Conservation (phyloP, 2,797 vertebrate genomes). For the Scolopax rusticola region DNA sequence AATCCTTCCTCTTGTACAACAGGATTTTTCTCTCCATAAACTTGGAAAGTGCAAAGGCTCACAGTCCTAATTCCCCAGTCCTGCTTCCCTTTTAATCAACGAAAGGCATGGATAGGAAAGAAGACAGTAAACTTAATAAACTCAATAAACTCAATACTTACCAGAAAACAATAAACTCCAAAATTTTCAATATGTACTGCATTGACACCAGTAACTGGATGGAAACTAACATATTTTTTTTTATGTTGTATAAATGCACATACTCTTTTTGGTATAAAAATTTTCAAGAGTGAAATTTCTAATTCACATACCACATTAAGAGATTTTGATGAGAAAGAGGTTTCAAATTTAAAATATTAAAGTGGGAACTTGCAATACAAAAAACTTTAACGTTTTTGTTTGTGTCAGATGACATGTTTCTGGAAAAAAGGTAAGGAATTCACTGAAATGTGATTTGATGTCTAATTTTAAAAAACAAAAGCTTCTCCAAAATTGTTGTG, state of each 20-base stretch:
- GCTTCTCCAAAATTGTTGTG: neutral
- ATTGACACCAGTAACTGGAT: neutral
- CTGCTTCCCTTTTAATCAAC: neutral
- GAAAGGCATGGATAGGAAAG: neutral
- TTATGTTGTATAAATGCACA: neutral
- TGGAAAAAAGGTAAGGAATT: neutral
- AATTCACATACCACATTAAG: neutral
- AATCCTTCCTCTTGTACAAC: neutral
- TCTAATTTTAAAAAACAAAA: neutral
- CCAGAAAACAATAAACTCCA: neutral
- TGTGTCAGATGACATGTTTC: neutral
- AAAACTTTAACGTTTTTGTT: accelerated
- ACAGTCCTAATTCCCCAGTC: too few relatives aligned
- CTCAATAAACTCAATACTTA: neutral
- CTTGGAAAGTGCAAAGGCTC: neutral
- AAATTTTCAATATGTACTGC: neutral
- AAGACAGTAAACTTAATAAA: neutral
- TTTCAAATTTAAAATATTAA: neutral
- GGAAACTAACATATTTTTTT: neutral
- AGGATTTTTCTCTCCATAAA: neutral
- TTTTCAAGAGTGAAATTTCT: neutral
- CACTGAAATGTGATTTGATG: neutral
- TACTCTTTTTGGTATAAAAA: neutral
- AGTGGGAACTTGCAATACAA: accelerated
- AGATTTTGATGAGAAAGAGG: neutral